Conservation (phyloP, 1,140 invertebrate genomes). For the Drosophila saltans region DNA sequence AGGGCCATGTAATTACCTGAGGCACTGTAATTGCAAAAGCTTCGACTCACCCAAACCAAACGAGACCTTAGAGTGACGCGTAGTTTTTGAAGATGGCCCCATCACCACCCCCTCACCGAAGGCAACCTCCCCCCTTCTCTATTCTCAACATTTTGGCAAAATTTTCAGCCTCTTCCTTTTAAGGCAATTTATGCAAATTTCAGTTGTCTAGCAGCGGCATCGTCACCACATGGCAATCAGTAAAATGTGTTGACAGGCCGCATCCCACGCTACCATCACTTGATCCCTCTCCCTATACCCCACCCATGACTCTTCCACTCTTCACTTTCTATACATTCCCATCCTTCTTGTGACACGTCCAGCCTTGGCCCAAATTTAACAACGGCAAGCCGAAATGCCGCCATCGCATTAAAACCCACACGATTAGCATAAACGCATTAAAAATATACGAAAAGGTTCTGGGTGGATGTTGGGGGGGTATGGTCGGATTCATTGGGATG, state of each 20-base stretch:
- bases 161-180: slow-evolving; percentile 13
- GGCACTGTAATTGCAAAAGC: slow-evolving; percentile 72
- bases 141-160: not conserved
- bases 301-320: not conserved
- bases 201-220: slow-evolving; percentile 13
- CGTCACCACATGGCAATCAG: slow-evolving; percentile 69
- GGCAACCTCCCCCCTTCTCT: too few relatives aligned
- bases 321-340: too few relatives aligned
- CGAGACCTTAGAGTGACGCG: slow-evolving; percentile 49
- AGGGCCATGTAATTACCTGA: slow-evolving; percentile 72
- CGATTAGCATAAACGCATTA: slow-evolving; percentile 83
- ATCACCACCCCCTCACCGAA: not conserved
- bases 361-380: slow-evolving; percentile 69
- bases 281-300: slow-evolving; percentile 2
- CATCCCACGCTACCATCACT: slow-evolving; percentile 14
- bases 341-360: slow-evolving; percentile 45
- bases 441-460: slow-evolving; percentile 64
- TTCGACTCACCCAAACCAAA: slow-evolving; percentile 20
- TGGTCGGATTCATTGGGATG: too few relatives aligned
- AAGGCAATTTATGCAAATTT: slow-evolving; percentile 77
- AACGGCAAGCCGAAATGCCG: slow-evolving; percentile 55
- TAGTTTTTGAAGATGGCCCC: slow-evolving; percentile 38
- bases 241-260: slow-evolving; percentile 69
- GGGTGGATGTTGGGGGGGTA: not conserved
- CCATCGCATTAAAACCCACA: slow-evolving; percentile 64